phyloP scores from a whole-genome alignment of 1,140 invertebrate genomes.

The Leptinotarsa texana region DNA sequence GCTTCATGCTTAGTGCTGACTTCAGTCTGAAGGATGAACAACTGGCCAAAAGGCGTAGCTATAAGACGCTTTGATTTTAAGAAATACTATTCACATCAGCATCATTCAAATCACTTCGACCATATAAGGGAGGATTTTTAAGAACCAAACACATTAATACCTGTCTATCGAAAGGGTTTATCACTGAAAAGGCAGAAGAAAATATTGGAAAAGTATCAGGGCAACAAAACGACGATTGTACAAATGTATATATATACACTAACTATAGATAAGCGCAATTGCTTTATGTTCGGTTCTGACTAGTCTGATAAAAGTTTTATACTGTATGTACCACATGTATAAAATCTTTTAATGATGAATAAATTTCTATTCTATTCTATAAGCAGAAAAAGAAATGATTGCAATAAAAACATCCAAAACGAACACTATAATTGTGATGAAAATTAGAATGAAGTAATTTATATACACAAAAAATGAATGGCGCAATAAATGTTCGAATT shows the following conservation, averaged over 20 bases:
- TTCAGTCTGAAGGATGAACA: slow-evolving; percentile 7
- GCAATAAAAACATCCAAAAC: no score
- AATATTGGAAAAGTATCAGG: neutral
- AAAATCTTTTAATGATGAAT: no score
- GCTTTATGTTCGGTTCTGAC: no score
- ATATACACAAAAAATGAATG: no score
- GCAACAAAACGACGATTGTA: slow-evolving; percentile 7
- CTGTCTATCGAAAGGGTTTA: slow-evolving; percentile 14
- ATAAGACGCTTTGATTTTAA: slow-evolving; percentile 14
- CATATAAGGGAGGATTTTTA: slow-evolving; percentile 16
- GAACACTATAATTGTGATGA: no score
- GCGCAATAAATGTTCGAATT: no score
- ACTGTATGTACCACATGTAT: no score
- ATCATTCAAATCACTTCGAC: slow-evolving; percentile 10
- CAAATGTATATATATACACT: neutral
- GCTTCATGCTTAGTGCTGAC: slow-evolving; percentile 1
- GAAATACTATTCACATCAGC: slow-evolving; percentile 14
- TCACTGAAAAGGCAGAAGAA: slow-evolving; percentile 10
- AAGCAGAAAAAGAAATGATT: no score
- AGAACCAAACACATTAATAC: slow-evolving; percentile 9
- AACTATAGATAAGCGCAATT: no score
- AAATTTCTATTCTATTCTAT: no score
- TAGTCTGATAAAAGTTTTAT: no score
- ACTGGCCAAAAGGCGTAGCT: slow-evolving; percentile 1
- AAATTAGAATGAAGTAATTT: no score